Conservation (phyloP, 2,113 vertebrate species). For the Psittacula cyanocephala region DNA sequence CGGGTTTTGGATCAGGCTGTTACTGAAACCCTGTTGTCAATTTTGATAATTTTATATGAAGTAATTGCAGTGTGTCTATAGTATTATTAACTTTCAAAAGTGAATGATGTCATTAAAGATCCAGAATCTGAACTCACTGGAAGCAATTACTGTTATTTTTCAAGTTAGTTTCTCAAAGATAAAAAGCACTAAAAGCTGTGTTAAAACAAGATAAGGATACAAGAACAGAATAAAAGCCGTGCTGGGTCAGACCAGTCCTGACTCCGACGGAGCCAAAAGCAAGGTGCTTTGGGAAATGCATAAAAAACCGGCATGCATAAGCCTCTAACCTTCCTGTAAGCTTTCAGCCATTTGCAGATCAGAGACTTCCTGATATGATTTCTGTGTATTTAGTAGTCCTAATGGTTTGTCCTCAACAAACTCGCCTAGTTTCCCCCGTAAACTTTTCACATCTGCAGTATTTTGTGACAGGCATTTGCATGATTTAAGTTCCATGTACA, state of each 20-base stretch:
- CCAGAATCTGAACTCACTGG: not conserved
- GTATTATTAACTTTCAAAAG: slow-evolving; percentile 5
- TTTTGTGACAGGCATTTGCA: not conserved
- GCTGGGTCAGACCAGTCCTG: not conserved
- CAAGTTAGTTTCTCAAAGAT: not conserved
- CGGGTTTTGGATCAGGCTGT: not conserved
- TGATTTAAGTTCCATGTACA: not conserved
- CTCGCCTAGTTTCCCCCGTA: not conserved
- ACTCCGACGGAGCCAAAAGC: not conserved
- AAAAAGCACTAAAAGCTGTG: not conserved
- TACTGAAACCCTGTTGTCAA: slow-evolving; percentile 1
- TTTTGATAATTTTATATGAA: slow-evolving; percentile 15
- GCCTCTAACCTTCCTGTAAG: not conserved
- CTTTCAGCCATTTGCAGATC: not conserved
- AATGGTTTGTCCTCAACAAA: not conserved
- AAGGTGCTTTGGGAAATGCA: not conserved
- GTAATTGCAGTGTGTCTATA: not conserved
- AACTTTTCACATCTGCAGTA: not conserved
- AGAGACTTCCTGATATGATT: not conserved
- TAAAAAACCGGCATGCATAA: not conserved
- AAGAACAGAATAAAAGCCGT: not conserved
- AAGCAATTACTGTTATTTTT: slow-evolving; percentile 27
- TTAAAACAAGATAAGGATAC: slow-evolving; percentile 39
- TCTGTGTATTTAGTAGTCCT: not conserved
- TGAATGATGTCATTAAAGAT: not conserved